phyloP scores from a whole-genome alignment of 2,888 invertebrate species.

The Drosophila aldrichi region DNA sequence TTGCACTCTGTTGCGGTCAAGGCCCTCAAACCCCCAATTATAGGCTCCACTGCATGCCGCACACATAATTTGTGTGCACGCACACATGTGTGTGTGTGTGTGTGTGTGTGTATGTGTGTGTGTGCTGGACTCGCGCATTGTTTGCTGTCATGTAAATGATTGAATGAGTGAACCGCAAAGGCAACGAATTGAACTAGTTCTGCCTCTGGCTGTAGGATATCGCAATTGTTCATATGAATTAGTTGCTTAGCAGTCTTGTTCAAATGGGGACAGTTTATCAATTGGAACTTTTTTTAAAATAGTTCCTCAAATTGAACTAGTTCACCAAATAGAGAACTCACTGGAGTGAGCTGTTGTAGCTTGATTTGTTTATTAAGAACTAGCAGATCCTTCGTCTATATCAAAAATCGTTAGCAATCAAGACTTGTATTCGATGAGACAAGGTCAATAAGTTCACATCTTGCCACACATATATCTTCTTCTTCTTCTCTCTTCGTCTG shows the following conservation, averaged over 20 bases:
- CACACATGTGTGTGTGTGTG: not conserved
- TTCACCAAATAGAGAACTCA: not conserved
- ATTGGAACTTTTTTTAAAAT: not conserved
- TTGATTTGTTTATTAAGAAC: not conserved
- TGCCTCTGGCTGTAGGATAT: not conserved
- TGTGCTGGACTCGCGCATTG: conserved; percentile 41
- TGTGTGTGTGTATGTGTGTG: conserved; percentile 22
- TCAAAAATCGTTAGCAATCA: not conserved
- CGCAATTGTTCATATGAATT: not conserved
- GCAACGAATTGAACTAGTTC: conserved; percentile 6
- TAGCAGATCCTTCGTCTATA: not conserved
- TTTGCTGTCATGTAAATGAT: conserved; percentile 55
- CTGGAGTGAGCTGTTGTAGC: not conserved
- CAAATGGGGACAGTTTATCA: not conserved
- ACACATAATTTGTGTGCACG: conserved; percentile 2
- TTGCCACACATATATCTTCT: not conserved
- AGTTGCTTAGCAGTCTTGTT: not conserved
- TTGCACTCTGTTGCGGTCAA: conserved; percentile 25
- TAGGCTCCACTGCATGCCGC: not conserved
- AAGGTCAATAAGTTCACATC: not conserved
- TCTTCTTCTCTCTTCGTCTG: not conserved
- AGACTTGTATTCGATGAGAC: not conserved
- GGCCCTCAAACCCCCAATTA: conserved; percentile 4
- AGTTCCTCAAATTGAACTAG: not conserved
- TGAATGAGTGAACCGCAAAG: conserved; percentile 52